These are phyloP conservation scores for Hirundichthys speculiger DNA, from an alignment of 2,113 vertebrate genomes.

Conservation along the genomic window DNA sequence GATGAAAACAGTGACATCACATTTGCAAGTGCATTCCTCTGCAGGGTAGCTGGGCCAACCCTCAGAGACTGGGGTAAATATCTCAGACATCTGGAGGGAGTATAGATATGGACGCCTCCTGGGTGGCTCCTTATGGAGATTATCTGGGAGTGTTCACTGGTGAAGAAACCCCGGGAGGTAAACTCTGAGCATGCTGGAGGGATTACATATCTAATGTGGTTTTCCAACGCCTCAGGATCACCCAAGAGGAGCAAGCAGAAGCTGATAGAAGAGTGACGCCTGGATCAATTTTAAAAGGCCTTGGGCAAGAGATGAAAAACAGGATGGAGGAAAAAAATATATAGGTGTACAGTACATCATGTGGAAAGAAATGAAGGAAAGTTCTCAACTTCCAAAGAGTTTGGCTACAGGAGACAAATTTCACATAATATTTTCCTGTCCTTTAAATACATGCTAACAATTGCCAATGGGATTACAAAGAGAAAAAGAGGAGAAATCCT, in stretches of 20 bases:
- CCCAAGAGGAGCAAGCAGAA: slow-evolving; percentile 3
- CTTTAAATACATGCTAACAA: background rate
- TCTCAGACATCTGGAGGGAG: background rate
- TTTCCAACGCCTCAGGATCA: slow-evolving; percentile 11
- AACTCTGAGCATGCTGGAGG: slow-evolving; percentile 11
- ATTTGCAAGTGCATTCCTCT: background rate
- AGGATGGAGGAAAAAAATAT: background rate
- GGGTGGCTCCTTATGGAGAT: background rate
- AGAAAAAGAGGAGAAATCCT: background rate
- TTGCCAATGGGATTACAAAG: background rate
- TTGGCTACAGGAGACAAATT: background rate
- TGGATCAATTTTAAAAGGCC: slow-evolving; percentile 4
- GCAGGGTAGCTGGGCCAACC: background rate
- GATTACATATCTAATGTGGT: slow-evolving; percentile 16
- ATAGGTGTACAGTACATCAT: background rate
- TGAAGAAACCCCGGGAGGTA: background rate
- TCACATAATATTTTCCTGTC: background rate
- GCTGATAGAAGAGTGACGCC: background rate
- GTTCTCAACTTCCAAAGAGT: slow-evolving; percentile 2
- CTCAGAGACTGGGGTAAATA: background rate
- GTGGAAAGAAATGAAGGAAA: background rate
- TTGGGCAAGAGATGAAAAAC: background rate
- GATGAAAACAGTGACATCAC: background rate
- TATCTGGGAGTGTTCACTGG: background rate
- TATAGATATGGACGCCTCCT: background rate